Base-by-base conservation (phyloP, 2,888 invertebrate genomes). In the Agrochola lota region DNA sequence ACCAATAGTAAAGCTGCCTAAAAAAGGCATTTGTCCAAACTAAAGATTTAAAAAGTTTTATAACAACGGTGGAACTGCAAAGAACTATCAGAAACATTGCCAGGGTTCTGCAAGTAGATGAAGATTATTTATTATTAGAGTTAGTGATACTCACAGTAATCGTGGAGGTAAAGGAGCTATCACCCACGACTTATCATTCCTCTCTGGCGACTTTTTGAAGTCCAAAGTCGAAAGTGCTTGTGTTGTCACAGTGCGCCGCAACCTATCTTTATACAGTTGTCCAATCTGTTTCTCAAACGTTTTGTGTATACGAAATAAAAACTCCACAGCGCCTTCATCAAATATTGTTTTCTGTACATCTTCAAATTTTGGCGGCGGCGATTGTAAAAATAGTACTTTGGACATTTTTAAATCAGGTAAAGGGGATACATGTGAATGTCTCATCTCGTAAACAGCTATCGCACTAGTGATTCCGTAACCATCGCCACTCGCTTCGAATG, bases 91-190 rank as follows among this genome's bases (percentile, higher is more conserved):
- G 40, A 30, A 20, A 63, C 26, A 71, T 35, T 8, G 55, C 3
- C 35, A 46, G 35, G 8, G 11, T 15, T 46, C 30, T 30, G 23
- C 8, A 72, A 70, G 23, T n/a, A 55, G 9, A 46, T 20, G 17
- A 11, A 26, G 35, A 35, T 55, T 66, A 35, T 30, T 30, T 17
- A 52, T n/a, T 66, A 46, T 68, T 12, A 26, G 23, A 57, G 6
- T 20, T n/a, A 66, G 20, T 6, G n/a, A 71, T 83, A 94, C 95
- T 92, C 93, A 96, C 96, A 95, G 92, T 84, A 97, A 92, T 91
- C 97, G 93, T 85, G 95, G 85, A 71, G 98, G 97, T 84, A 98
- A 91, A 68, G 97, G 96, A 72, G 95, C 95, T 67, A 98, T 96
- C 88, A 93, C 97, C 98, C 98, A 98, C 55, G 95, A 91, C 75